Evolutionary conservation across 92 coral and sea anemone species (phyloP).

Genomic region (Epizoanthus ramosus): DNA sequence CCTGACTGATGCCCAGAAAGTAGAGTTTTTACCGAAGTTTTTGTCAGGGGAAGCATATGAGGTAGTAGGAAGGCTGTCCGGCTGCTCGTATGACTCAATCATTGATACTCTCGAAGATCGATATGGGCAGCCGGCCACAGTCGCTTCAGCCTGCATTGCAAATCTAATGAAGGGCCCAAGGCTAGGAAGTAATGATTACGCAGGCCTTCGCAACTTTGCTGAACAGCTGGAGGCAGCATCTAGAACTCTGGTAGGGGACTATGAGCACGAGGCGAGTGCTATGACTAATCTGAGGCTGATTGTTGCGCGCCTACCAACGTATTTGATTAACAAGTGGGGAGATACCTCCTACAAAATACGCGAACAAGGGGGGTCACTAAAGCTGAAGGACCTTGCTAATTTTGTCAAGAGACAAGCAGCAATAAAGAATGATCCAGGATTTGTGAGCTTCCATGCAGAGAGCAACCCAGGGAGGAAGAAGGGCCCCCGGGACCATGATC

Average conservation of each 20-base stretch:
- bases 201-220: slow-evolving; percentile 60
- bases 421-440: slow-evolving; percentile 60
- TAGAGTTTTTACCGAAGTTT: slow-evolving; percentile 61
- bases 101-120: slow-evolving; percentile 50
- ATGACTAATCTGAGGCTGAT: slow-evolving; percentile 30
- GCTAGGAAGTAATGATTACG: slow-evolving; percentile 45
- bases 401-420: slow-evolving; percentile 64
- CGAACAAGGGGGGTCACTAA: slow-evolving; percentile 52
- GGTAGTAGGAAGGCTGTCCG: slow-evolving; percentile 51
- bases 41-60: slow-evolving; percentile 63
- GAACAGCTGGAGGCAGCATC: slow-evolving; percentile 58
- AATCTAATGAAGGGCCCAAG: slow-evolving; percentile 43
- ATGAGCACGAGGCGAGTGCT: slow-evolving; percentile 42
- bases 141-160: slow-evolving; percentile 60
- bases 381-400: slow-evolving; percentile 41
- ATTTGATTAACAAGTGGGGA: slow-evolving; percentile 47
- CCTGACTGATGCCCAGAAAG: slow-evolving; percentile 47
- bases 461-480: neutral
- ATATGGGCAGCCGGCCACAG: slow-evolving; percentile 57
- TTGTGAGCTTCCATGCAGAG: slow-evolving; percentile 7
- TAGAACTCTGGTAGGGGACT: slow-evolving; percentile 26
- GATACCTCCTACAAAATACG: slow-evolving; percentile 50
- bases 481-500: neutral
- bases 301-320: slow-evolving; percentile 24
- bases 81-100: slow-evolving; percentile 55